Evolutionary conservation across 1,140 invertebrate genomes (phyloP), one percentile per base, ranked within the genome.

Genomic region (Penaeus vannamei): DNA sequence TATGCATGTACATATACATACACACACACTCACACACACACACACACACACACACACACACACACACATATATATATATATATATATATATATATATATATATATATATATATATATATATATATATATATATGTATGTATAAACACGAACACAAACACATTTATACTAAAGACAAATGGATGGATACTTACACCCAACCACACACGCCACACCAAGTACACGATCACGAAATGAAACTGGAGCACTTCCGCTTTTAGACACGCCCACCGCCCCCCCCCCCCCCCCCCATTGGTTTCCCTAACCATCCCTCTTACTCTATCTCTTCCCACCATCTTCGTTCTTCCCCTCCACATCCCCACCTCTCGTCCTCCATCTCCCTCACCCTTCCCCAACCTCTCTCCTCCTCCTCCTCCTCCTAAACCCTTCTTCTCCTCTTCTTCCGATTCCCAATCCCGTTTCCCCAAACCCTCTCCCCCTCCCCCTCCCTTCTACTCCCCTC

Each of bases 151-250:
- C 7, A 10, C 53, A 53, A 8, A 10, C 8, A 53, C 53, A 53
- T 42, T 42, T 42, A 42, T 4, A 42, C 36, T 42, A 42, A 42
- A 7, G 36, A 72, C n/a, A 72, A 10, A n/a, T 26, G 60, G 26
- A 82, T 60, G 29, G 19, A 83, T 61, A 83, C 46, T 60, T 23
- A 61, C 60, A 64, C 81, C 59, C 59, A 36, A 42, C 29, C 81
- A 84, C 81, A 84, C 81, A 84, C 81, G 36, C 59, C 60, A 62
- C 60, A 84, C 32, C 53, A 53, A 12, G 53, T 14, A 53, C 1
- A 53, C 53, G 14, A 53, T 4, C 53, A 10, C 5, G 53, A 53
- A 53, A 53, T 53, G 10, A 53, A 53, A 81, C 53, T 59, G 29
- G 46, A 59, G 14, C n/a, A 53, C 42, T 81, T 81, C 36, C 23